Conservation (phyloP, 2,888 invertebrate genomes). For the Meandrusa payeni region DNA sequence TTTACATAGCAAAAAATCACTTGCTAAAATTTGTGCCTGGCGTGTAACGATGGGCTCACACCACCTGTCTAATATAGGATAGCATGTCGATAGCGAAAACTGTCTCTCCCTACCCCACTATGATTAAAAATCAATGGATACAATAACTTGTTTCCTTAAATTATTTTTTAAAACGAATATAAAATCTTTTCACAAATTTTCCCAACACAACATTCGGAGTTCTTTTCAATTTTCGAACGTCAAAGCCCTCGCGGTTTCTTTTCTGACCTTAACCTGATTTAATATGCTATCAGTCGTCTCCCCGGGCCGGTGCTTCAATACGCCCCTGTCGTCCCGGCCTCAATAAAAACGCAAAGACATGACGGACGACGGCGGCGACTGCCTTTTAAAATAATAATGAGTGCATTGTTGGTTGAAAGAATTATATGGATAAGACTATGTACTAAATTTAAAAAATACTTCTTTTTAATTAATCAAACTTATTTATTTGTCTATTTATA, state of each 20-base stretch:
- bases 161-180: too few species aligned
- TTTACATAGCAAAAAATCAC: too few species aligned
- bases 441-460: conserved; percentile 5
- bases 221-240: conserved; percentile 18
- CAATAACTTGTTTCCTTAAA: too few species aligned
- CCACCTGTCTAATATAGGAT: too few species aligned
- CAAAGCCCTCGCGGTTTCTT: conserved; percentile 31
- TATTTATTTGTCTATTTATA: too few species aligned
- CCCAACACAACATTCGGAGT: conserved; percentile 5
- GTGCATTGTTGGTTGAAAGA: conserved; percentile 60
- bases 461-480: too few species aligned
- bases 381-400: conserved; percentile 74
- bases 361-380: conserved; percentile 62
- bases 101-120: too few species aligned
- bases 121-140: too few species aligned
- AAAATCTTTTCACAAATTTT: conserved; percentile 11
- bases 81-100: too few species aligned
- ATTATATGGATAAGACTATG: conserved; percentile 42
- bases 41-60: too few species aligned
- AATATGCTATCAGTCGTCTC: conserved; percentile 67
- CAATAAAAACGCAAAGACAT: conserved; percentile 64
- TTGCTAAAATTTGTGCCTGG: too few species aligned
- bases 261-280: conserved; percentile 78
- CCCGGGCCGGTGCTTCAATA: conserved; percentile 25
- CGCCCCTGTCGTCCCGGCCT: conserved; percentile 31